Evolutionary conservation across 2,888 invertebrate genomes (phyloP).

Genomic region (Cryptocephalus primarius): DNA sequence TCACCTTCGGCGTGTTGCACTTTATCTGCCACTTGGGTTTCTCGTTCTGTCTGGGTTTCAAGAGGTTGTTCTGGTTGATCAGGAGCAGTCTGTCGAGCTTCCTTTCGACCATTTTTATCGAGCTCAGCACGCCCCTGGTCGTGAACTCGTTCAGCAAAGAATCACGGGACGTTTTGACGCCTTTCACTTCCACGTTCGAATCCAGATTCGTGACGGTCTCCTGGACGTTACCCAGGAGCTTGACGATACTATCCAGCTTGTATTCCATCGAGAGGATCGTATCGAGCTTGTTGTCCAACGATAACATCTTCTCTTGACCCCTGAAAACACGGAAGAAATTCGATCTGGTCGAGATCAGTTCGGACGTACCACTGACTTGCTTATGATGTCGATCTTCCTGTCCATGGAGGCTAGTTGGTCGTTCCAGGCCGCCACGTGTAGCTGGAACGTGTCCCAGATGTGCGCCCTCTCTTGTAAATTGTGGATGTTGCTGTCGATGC

Average conservation of each 20-base stretch:
- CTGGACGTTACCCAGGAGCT: conserved; percentile 17
- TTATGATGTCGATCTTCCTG: conserved; percentile 40
- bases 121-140: conserved; percentile 33
- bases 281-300: conserved; percentile 29
- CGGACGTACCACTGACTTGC: conserved; percentile 25
- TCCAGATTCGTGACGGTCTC: conserved; percentile 9
- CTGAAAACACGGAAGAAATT: conserved; percentile 18
- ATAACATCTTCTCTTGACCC: conserved; percentile 33
- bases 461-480: conserved; percentile 41
- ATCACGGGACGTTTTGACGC: conserved; percentile 12
- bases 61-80: conserved; percentile 10
- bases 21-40: conserved; percentile 25
- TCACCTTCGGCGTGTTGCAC: conserved; percentile 27
- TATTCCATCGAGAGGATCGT: conserved; percentile 28
- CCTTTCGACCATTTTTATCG: conserved; percentile 31
- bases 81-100: conserved; percentile 29
- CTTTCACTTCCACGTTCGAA: conserved; percentile 7
- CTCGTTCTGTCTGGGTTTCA: conserved; percentile 15
- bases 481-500: conserved; percentile 39
- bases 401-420: conserved; percentile 41
- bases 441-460: conserved; percentile 43
- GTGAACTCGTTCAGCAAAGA: conserved; percentile 34
- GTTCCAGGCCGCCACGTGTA: conserved; percentile 44
- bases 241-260: conserved; percentile 21
- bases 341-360: background rate